Percentiles rank a stretch among this genome's conserved stretches.
phyloP scores from a whole-genome alignment of 2,113 vertebrate genomes.

The Callopanchax toddi region DNA sequence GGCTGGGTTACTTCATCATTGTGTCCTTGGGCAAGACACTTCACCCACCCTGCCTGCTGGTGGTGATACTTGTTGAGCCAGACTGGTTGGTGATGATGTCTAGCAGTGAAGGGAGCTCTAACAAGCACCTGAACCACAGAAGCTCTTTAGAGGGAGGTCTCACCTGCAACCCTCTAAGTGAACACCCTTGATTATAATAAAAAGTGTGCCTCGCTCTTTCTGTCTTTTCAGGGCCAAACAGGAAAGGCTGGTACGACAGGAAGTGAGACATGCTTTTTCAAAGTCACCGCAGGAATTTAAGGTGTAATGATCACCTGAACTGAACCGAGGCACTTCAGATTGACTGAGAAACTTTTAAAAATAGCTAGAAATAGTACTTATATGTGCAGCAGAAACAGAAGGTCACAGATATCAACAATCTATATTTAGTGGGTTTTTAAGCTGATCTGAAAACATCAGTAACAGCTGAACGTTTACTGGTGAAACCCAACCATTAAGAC shows the following conservation, averaged over 20 bases:
- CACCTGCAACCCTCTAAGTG: not conserved
- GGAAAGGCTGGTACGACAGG: slow-evolving; percentile 7
- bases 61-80: not conserved
- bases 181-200: not conserved
- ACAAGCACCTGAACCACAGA: not conserved
- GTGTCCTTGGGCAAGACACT: too few species aligned
- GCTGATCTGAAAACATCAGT: too few species aligned
- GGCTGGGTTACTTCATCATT: too few species aligned
- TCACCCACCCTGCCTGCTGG: too few species aligned
- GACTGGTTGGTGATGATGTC: not conserved
- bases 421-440: too few species aligned
- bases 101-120: not conserved
- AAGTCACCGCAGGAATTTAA: slow-evolving; percentile 1
- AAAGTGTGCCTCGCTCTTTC: not conserved
- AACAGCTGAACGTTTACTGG: too few species aligned
- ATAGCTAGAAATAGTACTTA: not conserved
- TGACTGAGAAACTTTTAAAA: not conserved
- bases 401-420: too few species aligned
- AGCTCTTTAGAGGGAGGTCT: not conserved
- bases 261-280: not conserved
- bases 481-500: too few species aligned
- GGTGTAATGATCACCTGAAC: not conserved
- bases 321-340: not conserved
- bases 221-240: not conserved
- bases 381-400: not conserved